These are phyloP conservation scores for Cantharis flavilabris DNA, from an alignment of 2,888 invertebrate species.

Conservation along the genomic window DNA sequence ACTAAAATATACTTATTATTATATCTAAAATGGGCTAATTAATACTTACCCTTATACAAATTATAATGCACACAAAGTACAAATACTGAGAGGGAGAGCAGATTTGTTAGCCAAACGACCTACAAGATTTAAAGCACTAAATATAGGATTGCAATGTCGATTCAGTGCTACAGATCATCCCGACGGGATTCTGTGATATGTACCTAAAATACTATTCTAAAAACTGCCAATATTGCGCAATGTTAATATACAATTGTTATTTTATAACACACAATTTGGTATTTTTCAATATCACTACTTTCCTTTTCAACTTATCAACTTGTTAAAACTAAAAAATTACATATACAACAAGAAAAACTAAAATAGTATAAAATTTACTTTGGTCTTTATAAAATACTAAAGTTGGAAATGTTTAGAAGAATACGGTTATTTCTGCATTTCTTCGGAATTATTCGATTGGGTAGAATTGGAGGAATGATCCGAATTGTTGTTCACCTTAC, in stretches of 20 bases:
- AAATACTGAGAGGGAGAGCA: constrained; percentile 53
- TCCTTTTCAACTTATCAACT: constrained; percentile 28
- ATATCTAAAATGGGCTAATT: constrained; percentile 28
- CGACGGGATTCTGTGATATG: constrained; percentile 50
- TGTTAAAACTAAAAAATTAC: constrained; percentile 34
- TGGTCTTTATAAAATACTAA: constrained; percentile 58
- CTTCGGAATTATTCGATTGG: constrained; percentile 44
- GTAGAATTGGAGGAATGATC: constrained; percentile 52
- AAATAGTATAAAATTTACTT: constrained; percentile 55
- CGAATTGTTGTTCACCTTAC: constrained; percentile 56
- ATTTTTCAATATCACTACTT: constrained; percentile 42
- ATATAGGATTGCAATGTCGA: constrained; percentile 53
- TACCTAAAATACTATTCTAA: constrained; percentile 49
- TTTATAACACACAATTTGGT: constrained; percentile 47
- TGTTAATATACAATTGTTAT: constrained; percentile 32
- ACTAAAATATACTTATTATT: constrained; percentile 35
- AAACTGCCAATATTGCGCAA: constrained; percentile 39
- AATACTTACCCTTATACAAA: constrained; percentile 32
- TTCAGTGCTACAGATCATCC: constrained; percentile 50
- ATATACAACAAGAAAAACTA: constrained; percentile 33
- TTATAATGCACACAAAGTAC: constrained; percentile 51
- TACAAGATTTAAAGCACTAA: constrained; percentile 51
- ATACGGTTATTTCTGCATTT: constrained; percentile 42
- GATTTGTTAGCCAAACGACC: constrained; percentile 43
- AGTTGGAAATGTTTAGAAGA: constrained; percentile 49